phyloP scores from a whole-genome alignment of 2,888 invertebrate genomes.

The Scaptomyza polygonia region DNA sequence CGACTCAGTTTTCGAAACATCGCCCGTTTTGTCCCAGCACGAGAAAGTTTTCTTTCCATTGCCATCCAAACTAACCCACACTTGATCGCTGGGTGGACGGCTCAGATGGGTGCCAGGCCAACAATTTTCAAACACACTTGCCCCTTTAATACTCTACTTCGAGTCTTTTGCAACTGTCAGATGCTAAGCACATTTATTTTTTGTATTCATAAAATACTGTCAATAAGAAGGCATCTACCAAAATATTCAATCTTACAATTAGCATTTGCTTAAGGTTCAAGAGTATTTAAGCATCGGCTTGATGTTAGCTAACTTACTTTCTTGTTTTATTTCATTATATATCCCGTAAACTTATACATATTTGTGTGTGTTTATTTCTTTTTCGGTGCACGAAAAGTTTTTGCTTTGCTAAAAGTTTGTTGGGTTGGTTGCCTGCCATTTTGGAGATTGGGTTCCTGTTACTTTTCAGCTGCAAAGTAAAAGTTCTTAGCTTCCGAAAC shows the following conservation, averaged over 20 bases:
- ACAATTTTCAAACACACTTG: conserved; percentile 44
- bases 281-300: conserved; percentile 11
- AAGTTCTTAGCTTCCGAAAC: conserved; percentile 74
- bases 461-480: conserved; percentile 75
- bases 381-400: conserved; percentile 66
- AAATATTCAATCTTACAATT: no score
- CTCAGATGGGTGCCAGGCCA: conserved; percentile 42
- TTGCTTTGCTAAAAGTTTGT: conserved; percentile 71
- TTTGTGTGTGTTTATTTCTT: conserved; percentile 58
- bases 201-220: no score
- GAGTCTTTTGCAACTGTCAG: background rate
- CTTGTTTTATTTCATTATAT: conserved; percentile 48
- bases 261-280: background rate
- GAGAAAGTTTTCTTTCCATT: conserved; percentile 77
- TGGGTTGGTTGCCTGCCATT: conserved; percentile 57
- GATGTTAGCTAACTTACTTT: conserved; percentile 1
- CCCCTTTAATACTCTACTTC: conserved; percentile 1
- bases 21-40: conserved; percentile 51
- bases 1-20: conserved; percentile 56
- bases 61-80: conserved; percentile 23
- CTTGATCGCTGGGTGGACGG: conserved; percentile 17
- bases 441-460: conserved; percentile 63
- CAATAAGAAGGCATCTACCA: no score
- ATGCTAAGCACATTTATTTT: no score
- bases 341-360: conserved; percentile 51